Evolutionary conservation across 2,888 invertebrate genomes (phyloP), one percentile per base, ranked within the genome.

Genomic region (Endotricha flammealis): DNA sequence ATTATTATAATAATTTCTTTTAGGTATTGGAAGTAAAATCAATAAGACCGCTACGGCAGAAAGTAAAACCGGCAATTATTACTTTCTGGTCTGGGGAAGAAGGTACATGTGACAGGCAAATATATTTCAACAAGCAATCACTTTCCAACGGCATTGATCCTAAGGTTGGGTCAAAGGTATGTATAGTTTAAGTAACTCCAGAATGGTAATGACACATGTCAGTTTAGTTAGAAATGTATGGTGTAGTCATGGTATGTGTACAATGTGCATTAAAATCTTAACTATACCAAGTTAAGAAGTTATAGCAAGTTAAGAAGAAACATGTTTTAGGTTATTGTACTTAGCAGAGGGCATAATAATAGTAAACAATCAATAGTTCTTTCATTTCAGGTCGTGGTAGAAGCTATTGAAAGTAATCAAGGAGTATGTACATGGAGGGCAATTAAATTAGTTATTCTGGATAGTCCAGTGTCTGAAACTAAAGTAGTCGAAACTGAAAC

Each of bases 391-490:
- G 80, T 92, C 2, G 62, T 87, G 36, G 88, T 89, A 3, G 91
- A 94, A 62, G 88, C 90, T 1, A 92, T 94, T 51, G 94, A 94
- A 74, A 93, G 93, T 64, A 89, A 90, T 49, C 91, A 92, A 77
- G 87, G 83, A 9, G 50, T 57, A 7, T 88, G 73, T 38, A 68
- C 70, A 29, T 90, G 91, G 91, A 81, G 93, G 48, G 91, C 91
- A 0, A 57, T 92, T 33, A 78, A 74, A 61, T 44, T 83, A 41
- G 42, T 67, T 31, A 42, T 60, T 14, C 32, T 34, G 17, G 35
- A 41, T 33, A 39, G 39, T 4, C 32, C 34, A 9, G 9, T 31
- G 30, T 12, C 33, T 4, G 22, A 35, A 11, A 10, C 12, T 20
- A 14, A 34, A 36, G 23, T 22, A 25, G n/a, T 29, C 1, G n/a